Percentiles rank a stretch among this genome's conserved stretches.
These are phyloP conservation scores for Mormyrus hasselquistii DNA, from an alignment of 2,797 vertebrate genomes.

Conservation along the genomic window DNA sequence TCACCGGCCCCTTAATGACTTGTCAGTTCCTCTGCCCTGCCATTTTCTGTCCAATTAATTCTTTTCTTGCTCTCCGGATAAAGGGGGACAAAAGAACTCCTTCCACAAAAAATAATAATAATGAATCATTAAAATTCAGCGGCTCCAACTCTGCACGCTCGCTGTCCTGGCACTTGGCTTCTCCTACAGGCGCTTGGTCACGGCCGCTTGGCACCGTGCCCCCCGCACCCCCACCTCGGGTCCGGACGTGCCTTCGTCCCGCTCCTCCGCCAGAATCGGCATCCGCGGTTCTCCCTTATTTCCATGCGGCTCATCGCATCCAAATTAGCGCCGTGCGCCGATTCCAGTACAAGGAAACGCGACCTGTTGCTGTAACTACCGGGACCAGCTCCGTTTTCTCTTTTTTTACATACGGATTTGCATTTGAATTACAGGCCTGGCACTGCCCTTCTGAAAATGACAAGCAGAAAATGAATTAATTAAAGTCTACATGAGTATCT, in stretches of 20 bases:
- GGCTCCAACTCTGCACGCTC: slow-evolving; percentile 51
- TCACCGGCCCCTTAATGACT: slow-evolving; percentile 88
- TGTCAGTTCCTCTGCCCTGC: slow-evolving; percentile 90
- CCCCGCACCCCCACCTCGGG: slow-evolving; percentile 46
- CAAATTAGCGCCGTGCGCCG: neutral
- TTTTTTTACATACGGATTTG: slow-evolving; percentile 16
- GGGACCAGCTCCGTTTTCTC: neutral
- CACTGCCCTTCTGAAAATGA: neutral
- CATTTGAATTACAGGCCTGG: neutral
- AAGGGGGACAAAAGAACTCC: slow-evolving; percentile 85
- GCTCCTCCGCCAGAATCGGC: neutral
- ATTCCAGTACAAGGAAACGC: neutral
- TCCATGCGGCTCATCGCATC: neutral
- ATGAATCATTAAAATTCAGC: slow-evolving; percentile 99
- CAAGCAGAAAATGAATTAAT: neutral
- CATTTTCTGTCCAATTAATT: slow-evolving; percentile 99
- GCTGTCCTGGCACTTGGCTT: slow-evolving; percentile 72
- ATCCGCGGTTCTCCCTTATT: neutral
- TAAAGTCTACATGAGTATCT: neutral
- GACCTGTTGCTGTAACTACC: neutral
- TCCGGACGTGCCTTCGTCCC: slow-evolving; percentile 44
- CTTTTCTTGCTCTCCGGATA: slow-evolving; percentile 95
- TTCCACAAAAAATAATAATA: slow-evolving; percentile 79
- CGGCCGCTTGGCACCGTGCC: slow-evolving; percentile 71
- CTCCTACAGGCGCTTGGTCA: slow-evolving; percentile 64